phyloP scores from a whole-genome alignment of 2,888 invertebrate species.

The Dysmachus trigonus region DNA sequence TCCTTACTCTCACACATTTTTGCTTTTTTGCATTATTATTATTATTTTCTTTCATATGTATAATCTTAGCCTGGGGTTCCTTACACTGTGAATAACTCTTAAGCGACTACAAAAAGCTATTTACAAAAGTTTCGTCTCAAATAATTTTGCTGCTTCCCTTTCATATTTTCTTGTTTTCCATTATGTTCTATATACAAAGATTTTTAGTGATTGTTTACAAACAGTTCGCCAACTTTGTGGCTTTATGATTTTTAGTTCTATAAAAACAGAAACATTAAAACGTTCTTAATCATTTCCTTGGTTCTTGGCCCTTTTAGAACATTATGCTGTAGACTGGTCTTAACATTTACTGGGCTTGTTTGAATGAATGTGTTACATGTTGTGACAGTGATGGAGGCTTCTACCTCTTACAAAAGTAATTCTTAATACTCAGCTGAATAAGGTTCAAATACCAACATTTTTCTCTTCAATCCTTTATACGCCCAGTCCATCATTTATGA shows the following conservation, averaged over 20 bases:
- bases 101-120: conserved; percentile 30
- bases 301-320: not conserved
- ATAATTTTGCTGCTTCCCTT: not conserved
- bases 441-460: not conserved
- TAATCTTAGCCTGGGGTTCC: conserved; percentile 29
- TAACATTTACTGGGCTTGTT: not conserved
- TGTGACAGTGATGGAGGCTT: not conserved
- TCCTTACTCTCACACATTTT: not conserved
- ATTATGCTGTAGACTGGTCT: not conserved
- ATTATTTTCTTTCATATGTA: not conserved
- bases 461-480: not conserved
- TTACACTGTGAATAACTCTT: conserved; percentile 27
- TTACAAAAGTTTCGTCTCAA: conserved; percentile 5
- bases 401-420: not conserved
- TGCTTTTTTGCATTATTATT: not conserved
- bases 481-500: not conserved
- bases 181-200: not conserved
- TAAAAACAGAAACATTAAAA: not conserved
- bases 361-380: not conserved
- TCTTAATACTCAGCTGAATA: not conserved
- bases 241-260: not conserved
- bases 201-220: conserved; percentile 1
- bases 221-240: not conserved
- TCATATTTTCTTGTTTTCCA: conserved; percentile 5
- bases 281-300: not conserved